Evolutionary conservation across 2,888 invertebrate species (phyloP), one percentile per base, ranked within the genome.

Genomic region (Lissocephala sabroskyi): DNA sequence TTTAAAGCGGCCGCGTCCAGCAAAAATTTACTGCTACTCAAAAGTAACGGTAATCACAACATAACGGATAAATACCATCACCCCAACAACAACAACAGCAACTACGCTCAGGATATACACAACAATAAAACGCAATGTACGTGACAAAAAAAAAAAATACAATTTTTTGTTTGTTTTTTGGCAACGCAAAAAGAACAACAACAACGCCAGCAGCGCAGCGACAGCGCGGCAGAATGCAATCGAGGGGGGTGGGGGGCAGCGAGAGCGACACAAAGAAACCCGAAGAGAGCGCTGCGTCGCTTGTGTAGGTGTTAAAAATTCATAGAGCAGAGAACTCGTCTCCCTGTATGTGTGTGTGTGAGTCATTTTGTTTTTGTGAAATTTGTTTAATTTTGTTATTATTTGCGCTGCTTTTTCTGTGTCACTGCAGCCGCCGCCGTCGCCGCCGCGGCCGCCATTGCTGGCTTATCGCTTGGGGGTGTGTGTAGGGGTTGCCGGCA

Each of bases 1-100:
- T 76, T 76, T 35, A 79, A 81, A 68, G 79, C 79, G 59, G 62
- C 63, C 61, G 54, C 64, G 66, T 45, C 62, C 39, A 41, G 47
- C 54, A 59, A 64, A 40, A 60, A 62, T 57, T 51, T 67, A 40
- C 44, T 67, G 41, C 52, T 59, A 41, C 51, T 56, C 18, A 63
- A 63, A 29, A 59, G 59, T 49, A 59, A 48, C 42, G 51, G n/a
- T n/a, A n/a, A n/a, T n/a, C n/a, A 47, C 33, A 51, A 42, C 32
- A 47, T 32, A n/a, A 50, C 62, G 54, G 66, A 67, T 63, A 70
- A 42, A 36, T 13, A 41, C 51, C 28, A 44, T 32, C 26, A 17
- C 26, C 28, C 18, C 30, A 39, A 17, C n/a, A n/a, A n/a, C n/a
- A n/a, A n/a, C 35, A 56, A 39, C 19, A 56, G 11, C 11, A 30